phyloP scores from a whole-genome alignment of 1,140 invertebrate genomes.

The Lordiphosa stackelbergi region DNA sequence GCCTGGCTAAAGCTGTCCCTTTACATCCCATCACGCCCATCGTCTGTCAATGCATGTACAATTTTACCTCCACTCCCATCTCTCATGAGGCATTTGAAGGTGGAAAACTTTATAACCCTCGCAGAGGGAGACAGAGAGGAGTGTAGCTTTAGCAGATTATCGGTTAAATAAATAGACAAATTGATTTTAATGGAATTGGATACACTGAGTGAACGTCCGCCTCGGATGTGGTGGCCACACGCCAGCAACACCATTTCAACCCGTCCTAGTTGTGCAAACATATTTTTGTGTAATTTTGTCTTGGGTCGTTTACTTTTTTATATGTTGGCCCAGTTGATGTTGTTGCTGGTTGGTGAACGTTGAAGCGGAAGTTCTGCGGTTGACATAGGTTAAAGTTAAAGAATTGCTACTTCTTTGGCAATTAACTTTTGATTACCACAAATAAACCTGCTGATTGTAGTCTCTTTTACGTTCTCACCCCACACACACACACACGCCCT shows the following conservation, averaged over 20 bases:
- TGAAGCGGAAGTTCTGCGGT: constrained; percentile 24
- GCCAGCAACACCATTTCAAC: constrained; percentile 8
- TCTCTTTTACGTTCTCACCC: constrained; percentile 20
- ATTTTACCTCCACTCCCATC: constrained; percentile 9
- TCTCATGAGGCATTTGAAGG: constrained; percentile 13
- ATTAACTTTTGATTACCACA: constrained; percentile 43
- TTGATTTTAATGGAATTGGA: constrained; percentile 75
- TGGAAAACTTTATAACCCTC: constrained; percentile 46
- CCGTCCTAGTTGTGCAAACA: constrained; percentile 61
- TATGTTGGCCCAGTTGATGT: constrained; percentile 39
- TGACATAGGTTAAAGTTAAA: too few species aligned
- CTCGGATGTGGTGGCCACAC: constrained; percentile 22
- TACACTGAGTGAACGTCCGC: constrained; percentile 32
- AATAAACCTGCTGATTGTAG: constrained; percentile 58
- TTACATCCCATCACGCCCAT: constrained; percentile 4
- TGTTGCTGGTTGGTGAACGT: constrained; percentile 35
- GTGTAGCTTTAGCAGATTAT: constrained; percentile 61
- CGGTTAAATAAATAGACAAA: constrained; percentile 75
- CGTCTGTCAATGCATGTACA: constrained; percentile 47
- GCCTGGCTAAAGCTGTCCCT: constrained; percentile 5
- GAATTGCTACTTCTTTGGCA: constrained; percentile 10
- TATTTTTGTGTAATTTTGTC: constrained; percentile 70
- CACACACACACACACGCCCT: constrained; percentile 9
- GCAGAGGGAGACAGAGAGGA: background rate
- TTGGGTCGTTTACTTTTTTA: constrained; percentile 51